Conservation (phyloP, 2,113 vertebrate genomes). For the Semicossyphus pulcher region DNA sequence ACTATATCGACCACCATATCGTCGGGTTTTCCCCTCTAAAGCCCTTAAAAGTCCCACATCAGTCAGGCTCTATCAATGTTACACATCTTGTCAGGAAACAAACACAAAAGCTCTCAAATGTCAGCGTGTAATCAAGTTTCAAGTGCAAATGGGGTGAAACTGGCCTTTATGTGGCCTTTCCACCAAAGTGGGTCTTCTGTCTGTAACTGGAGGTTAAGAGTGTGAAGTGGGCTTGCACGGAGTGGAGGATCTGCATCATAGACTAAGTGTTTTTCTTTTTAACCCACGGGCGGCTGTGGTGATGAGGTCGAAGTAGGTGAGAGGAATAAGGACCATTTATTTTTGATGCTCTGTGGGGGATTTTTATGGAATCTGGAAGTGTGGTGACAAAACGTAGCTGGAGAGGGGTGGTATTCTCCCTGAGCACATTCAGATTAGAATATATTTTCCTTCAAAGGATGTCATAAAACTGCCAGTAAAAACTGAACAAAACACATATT, state of each 20-base stretch:
- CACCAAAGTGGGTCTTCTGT: constrained; percentile 14
- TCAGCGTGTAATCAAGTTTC: constrained; percentile 20
- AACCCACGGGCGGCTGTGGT: background rate
- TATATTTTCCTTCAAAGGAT: background rate
- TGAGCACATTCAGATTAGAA: background rate
- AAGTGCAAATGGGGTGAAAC: constrained; percentile 9
- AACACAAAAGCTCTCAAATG: background rate
- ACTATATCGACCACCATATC: too few relatives aligned
- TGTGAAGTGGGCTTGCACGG: background rate
- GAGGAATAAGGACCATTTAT: constrained; percentile 12
- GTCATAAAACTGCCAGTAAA: constrained; percentile 22
- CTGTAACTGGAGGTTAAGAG: constrained; percentile 24
- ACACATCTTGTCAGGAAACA: background rate
- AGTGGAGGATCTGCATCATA: constrained; percentile 39
- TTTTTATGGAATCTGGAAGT: constrained; percentile 13
- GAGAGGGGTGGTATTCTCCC: background rate
- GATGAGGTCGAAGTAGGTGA: constrained; percentile 36
- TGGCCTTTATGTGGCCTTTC: constrained; percentile 52
- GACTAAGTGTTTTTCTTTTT: constrained; percentile 29
- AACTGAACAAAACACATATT: background rate
- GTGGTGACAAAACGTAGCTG: background rate
- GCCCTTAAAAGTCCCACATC: too few relatives aligned
- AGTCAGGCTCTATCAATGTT: background rate
- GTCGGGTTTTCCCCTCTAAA: too few relatives aligned
- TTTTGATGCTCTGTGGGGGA: constrained; percentile 14